phyloP scores from a whole-genome alignment of 1,140 invertebrate species.

The Sminthurinus signatus region DNA sequence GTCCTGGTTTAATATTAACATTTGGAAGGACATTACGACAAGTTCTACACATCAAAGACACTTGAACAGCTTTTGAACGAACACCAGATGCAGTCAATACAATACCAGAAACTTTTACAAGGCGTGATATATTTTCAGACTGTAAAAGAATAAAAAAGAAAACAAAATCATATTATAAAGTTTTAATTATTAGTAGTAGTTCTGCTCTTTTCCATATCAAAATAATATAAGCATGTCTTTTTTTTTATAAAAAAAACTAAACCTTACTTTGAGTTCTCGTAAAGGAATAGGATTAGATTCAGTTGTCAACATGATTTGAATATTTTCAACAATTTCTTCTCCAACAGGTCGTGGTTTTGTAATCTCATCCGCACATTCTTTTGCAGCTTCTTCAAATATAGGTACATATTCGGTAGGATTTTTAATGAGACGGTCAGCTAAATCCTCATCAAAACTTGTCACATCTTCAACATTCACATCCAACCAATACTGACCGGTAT shows the following conservation, averaged over 20 bases:
- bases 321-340: slow-evolving; percentile 85
- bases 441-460: slow-evolving; percentile 84
- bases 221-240: too few relatives aligned
- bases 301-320: slow-evolving; percentile 86
- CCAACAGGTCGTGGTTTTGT: slow-evolving; percentile 82
- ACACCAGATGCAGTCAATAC: slow-evolving; percentile 90
- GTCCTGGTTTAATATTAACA: slow-evolving; percentile 82
- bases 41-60: slow-evolving; percentile 91
- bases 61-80: slow-evolving; percentile 87
- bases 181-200: background rate
- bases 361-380: slow-evolving; percentile 94
- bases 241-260: background rate
- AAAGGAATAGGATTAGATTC: slow-evolving; percentile 74
- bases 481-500: slow-evolving; percentile 80
- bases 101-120: slow-evolving; percentile 95
- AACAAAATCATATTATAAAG: background rate
- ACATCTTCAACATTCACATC: slow-evolving; percentile 94
- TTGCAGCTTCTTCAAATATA: slow-evolving; percentile 94
- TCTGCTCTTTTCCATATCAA: too few relatives aligned
- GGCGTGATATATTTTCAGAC: slow-evolving; percentile 84
- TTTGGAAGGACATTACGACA: slow-evolving; percentile 87
- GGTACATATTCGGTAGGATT: slow-evolving; percentile 88
- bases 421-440: slow-evolving; percentile 88
- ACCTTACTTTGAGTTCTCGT: slow-evolving; percentile 73
- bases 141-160: slow-evolving; percentile 50